Evolutionary conservation across 2,888 invertebrate species (phyloP).

Genomic region (Dione juno): DNA sequence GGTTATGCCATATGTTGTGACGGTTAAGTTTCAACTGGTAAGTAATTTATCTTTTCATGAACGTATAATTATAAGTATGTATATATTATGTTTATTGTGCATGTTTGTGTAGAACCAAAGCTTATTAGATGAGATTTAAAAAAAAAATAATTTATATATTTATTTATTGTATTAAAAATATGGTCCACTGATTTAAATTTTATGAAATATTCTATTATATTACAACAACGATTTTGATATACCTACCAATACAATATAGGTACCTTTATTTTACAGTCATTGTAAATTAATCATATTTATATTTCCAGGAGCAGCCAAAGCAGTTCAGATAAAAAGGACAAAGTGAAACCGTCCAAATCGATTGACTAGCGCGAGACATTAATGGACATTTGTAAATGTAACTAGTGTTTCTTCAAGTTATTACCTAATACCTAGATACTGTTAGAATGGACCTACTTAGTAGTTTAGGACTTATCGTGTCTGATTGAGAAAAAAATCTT

Average conservation of each 20-base stretch:
- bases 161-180: too few relatives aligned
- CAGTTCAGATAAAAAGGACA: conserved; percentile 70
- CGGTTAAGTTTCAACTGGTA: conserved; percentile 79
- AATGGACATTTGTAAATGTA: conserved; percentile 29
- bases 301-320: conserved; percentile 71
- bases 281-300: neutral
- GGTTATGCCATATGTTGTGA: conserved; percentile 82
- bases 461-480: conserved; percentile 35
- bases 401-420: conserved; percentile 38
- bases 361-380: conserved; percentile 61
- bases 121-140: too few relatives aligned
- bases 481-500: conserved; percentile 36
- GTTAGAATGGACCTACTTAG: conserved; percentile 52
- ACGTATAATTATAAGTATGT: neutral
- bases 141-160: too few relatives aligned
- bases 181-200: too few relatives aligned
- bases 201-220: too few relatives aligned
- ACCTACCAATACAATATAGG: too few relatives aligned
- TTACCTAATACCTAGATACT: conserved; percentile 51
- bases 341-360: conserved; percentile 80
- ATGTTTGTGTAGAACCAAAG: too few relatives aligned
- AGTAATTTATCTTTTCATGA: conserved; percentile 45
- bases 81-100: too few relatives aligned
- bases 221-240: too few relatives aligned
- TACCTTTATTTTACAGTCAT: too few relatives aligned